A percentile compares a stretch with the other conserved stretches of the same genome.
phyloP scores from a whole-genome alignment of 2,797 vertebrate species.

The Lagodon rhomboides region DNA sequence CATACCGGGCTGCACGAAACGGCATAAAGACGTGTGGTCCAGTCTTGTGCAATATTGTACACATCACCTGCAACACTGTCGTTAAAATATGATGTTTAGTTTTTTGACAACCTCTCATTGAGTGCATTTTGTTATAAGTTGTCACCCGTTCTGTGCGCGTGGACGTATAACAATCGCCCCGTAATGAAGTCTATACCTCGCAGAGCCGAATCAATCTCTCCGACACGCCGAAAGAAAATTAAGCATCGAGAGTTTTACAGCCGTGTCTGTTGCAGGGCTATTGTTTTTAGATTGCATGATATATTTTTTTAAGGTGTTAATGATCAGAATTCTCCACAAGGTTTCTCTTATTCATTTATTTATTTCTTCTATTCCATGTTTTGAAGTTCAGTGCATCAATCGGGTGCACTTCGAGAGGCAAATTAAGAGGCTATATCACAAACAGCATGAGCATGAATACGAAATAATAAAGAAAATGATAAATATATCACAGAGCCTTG shows the following conservation, averaged over 20 bases:
- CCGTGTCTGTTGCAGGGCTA: not conserved
- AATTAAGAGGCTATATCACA: no score
- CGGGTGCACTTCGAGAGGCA: no score
- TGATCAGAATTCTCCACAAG: not conserved
- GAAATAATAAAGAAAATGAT: no score
- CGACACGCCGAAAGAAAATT: not conserved
- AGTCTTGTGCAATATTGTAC: not conserved
- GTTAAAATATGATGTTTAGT: not conserved
- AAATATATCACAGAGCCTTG: no score
- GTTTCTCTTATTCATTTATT: no score
- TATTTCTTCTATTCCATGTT: no score
- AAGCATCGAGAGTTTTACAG: slow-evolving; percentile 1
- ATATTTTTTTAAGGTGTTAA: not conserved
- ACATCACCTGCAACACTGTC: slow-evolving; percentile 1
- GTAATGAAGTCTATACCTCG: not conserved
- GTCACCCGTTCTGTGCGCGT: not conserved
- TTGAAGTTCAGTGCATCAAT: no score
- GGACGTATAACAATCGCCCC: slow-evolving; percentile 18
- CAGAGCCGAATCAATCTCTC: slow-evolving; percentile 43
- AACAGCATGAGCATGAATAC: no score
- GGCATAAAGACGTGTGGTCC: slow-evolving; percentile 27
- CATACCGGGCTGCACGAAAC: not conserved
- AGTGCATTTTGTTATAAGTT: slow-evolving; percentile 21
- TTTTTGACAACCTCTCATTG: not conserved
- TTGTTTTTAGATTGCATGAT: slow-evolving; percentile 31